phyloP scores from a whole-genome alignment of 53 echinoderm and acorn worm genomes.

The Mesocentrotus franciscanus region DNA sequence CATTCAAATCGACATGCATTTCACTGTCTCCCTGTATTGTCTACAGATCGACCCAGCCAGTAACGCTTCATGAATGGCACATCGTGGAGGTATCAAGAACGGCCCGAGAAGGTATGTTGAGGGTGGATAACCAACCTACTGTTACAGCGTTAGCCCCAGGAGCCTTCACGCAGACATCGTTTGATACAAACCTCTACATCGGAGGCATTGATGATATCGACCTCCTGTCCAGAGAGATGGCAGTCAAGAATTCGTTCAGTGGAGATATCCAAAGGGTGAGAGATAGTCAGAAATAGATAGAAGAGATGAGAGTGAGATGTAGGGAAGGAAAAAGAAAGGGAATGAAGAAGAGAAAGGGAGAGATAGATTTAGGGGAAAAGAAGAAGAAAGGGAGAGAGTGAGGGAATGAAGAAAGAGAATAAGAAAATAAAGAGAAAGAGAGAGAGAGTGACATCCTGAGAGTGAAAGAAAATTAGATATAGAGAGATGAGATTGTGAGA shows the following conservation, averaged over 20 bases:
- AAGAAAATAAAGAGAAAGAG: neutral
- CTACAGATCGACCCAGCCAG: constrained; percentile 79
- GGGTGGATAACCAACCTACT: constrained; percentile 80
- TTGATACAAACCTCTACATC: constrained; percentile 85
- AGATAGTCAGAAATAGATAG: neutral
- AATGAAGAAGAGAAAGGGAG: neutral
- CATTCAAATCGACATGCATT: neutral
- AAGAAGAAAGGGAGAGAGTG: neutral
- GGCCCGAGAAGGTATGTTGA: constrained; percentile 84
- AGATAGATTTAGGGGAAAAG: neutral
- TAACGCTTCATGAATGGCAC: constrained; percentile 89
- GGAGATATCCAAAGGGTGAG: constrained; percentile 98
- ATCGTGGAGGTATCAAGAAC: constrained; percentile 84
- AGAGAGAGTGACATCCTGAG: neutral
- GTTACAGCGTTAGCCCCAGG: constrained; percentile 86
- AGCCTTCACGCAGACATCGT: constrained; percentile 92
- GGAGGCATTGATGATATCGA: constrained; percentile 89
- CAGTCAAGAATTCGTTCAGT: constrained; percentile 79
- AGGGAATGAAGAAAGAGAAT: too few relatives aligned
- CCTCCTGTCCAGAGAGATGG: constrained; percentile 77
- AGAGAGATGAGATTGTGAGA: too few relatives aligned
- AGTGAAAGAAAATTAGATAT: neutral
- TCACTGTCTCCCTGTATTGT: neutral
- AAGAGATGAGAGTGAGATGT: neutral
- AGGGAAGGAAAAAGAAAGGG: neutral